Evolutionary conservation across 2,113 vertebrate species (phyloP).

Genomic region (Balaeniceps rex): DNA sequence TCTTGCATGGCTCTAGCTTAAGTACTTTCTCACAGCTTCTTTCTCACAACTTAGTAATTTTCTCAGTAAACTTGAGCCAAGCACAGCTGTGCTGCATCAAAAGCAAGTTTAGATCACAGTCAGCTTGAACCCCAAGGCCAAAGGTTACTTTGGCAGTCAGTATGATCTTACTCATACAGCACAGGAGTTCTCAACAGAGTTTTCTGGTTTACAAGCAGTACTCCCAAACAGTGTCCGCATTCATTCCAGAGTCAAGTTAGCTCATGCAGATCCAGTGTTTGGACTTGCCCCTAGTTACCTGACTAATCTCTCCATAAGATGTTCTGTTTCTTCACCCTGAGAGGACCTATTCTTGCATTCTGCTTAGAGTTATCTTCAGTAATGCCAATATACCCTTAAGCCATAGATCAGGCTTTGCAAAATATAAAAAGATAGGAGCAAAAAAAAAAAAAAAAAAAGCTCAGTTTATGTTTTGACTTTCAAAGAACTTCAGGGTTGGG

Average conservation of each 20-base stretch:
- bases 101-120: neutral
- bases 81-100: slow-evolving; percentile 24
- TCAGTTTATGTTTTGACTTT: neutral
- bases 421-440: neutral
- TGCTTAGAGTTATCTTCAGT: neutral
- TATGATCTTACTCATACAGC: neutral
- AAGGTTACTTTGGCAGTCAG: neutral
- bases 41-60: neutral
- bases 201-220: neutral
- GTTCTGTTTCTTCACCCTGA: neutral
- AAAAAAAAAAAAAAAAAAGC: neutral
- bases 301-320: neutral
- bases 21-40: slow-evolving; percentile 30
- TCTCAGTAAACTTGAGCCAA: slow-evolving; percentile 23
- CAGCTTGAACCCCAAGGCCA: neutral
- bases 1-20: neutral
- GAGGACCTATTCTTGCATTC: neutral
- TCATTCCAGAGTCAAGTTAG: neutral
- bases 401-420: neutral
- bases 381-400: neutral
- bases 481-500: neutral
- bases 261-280: neutral
- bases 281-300: neutral
- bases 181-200: neutral
- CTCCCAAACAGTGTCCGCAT: neutral